Conservation (phyloP, 2,797 vertebrate genomes). For the Dipus sagitta region DNA sequence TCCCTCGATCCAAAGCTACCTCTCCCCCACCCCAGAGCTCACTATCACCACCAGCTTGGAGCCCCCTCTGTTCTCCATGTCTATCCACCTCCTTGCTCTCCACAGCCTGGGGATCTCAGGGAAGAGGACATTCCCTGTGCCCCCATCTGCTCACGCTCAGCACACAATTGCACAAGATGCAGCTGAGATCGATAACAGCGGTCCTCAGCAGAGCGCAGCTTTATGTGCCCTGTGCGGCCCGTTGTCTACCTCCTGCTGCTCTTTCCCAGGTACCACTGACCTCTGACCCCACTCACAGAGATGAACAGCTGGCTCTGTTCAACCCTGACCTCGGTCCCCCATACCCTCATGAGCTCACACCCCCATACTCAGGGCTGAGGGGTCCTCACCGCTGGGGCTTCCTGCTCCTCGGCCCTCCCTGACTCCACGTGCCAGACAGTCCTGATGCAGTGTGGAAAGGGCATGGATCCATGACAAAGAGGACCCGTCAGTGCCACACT, state of each 20-base stretch:
- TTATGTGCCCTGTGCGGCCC: not conserved
- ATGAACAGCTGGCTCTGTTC: too few species aligned
- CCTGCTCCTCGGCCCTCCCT: not conserved
- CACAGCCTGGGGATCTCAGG: not conserved
- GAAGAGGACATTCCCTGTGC: rapidly evolving
- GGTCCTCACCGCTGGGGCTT: not conserved
- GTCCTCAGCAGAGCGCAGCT: not conserved
- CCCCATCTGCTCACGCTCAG: not conserved
- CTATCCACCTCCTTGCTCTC: not conserved
- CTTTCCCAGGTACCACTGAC: not conserved
- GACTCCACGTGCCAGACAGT: not conserved
- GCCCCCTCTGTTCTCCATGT: not conserved
- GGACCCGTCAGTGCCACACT: too few species aligned
- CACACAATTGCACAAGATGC: not conserved
- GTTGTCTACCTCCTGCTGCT: not conserved
- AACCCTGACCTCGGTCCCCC: not conserved
- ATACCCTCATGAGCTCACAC: rapidly evolving
- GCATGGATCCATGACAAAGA: not conserved
- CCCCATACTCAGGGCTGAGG: not conserved
- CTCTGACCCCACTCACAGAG: not conserved
- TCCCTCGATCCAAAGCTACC: rapidly evolving
- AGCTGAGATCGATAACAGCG: not conserved
- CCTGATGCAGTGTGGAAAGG: not conserved
- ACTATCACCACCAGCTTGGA: too few species aligned
- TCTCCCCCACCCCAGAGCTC: too few species aligned